phyloP scores from a whole-genome alignment of 2,888 invertebrate genomes.

The Leistus spinibarbis region DNA sequence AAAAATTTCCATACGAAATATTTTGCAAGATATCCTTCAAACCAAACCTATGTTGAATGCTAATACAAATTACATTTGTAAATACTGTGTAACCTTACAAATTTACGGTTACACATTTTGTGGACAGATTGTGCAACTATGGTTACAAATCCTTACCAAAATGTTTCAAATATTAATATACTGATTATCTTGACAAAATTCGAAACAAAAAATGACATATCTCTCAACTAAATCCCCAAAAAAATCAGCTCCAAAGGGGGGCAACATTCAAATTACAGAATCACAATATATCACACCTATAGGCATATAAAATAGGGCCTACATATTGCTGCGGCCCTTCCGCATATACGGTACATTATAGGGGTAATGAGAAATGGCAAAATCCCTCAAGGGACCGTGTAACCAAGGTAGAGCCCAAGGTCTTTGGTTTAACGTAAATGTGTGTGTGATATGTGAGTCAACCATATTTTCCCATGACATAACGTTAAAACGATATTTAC shows the following conservation, averaged over 20 bases:
- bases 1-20: not conserved
- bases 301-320: not conserved
- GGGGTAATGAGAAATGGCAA: slow-evolving; percentile 8
- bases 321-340: not conserved
- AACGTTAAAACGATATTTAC: not conserved
- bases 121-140: not conserved
- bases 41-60: not conserved
- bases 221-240: not conserved
- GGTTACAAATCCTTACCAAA: not conserved
- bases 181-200: not conserved
- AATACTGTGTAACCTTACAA: not conserved
- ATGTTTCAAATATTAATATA: not conserved
- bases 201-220: not conserved
- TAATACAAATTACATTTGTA: not conserved
- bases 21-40: not conserved
- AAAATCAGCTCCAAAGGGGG: not conserved
- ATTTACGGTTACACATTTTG: not conserved
- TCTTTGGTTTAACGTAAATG: not conserved
- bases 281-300: slow-evolving; percentile 22
- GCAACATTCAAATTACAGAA: slow-evolving; percentile 5
- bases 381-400: not conserved
- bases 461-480: not conserved
- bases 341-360: not conserved
- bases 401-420: not conserved
- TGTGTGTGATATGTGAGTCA: not conserved